Evolutionary conservation across 2,888 invertebrate species (phyloP).

Genomic region (Bombylius major): DNA sequence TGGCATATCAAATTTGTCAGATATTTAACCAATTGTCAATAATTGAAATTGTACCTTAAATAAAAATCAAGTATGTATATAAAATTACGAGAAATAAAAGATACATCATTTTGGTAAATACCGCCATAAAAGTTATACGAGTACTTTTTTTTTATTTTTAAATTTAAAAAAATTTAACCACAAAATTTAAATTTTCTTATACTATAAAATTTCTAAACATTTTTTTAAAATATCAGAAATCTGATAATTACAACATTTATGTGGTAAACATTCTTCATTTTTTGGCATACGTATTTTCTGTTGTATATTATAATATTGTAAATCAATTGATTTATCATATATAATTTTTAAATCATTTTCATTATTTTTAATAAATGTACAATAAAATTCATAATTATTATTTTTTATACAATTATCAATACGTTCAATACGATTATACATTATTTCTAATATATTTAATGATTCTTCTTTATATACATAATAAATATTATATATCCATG

Average conservation of each 20-base stretch:
- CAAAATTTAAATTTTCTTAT: no score
- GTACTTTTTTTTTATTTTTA: no score
- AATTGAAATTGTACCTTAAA: no score
- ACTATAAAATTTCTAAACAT: neutral
- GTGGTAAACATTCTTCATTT: neutral
- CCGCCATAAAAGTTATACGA: no score
- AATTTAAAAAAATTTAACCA: no score
- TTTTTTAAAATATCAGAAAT: neutral
- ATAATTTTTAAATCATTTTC: slow-evolving; percentile 26
- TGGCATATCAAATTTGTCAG: no score
- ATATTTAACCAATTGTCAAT: no score
- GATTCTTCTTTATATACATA: neutral
- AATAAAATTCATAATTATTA: neutral
- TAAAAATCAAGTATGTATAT: no score
- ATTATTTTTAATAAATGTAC: neutral
- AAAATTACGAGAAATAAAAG: no score
- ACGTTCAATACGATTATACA: neutral
- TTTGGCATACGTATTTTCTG: slow-evolving; percentile 14
- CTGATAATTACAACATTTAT: neutral
- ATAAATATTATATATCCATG: neutral
- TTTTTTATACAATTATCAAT: neutral
- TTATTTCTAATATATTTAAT: neutral
- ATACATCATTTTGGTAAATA: no score
- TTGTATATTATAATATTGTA: slow-evolving; percentile 28
- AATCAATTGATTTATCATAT: slow-evolving; percentile 24